Base-by-base conservation (phyloP, 2,888 invertebrate species). In the Cataglyphis rosenhaueri region DNA sequence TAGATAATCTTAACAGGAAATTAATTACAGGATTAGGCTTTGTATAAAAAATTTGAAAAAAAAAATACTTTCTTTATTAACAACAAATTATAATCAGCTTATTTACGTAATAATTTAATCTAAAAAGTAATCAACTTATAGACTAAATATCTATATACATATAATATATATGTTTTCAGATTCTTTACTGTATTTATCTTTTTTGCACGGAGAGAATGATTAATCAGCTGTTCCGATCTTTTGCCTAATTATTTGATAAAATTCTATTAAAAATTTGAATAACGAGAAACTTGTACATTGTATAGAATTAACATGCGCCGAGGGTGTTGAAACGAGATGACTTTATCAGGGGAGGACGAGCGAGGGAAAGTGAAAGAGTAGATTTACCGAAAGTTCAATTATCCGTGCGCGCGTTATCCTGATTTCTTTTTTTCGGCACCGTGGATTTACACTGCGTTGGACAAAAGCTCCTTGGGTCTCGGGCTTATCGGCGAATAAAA, bases 341-440 rank as follows among this genome's bases (percentile, higher is more conserved):
- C 73, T 59, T 78, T 78, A 59, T 71, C 78, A 32, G 25, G 32
- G 57, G 25, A 25, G 65, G 25, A 29, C 55, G 57, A 61, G 32
- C 25, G 66, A 81, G 82, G 48, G 25, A 82, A 66, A 68, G 82
- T 59, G 59, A 68, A 66, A 61, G 82, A 66, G 65, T 78, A 81
- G 64, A 65, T 61, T 82, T 66, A 81, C 81, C 82, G 82, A 82
- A 82, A 59, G 82, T 73, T 71, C 78, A 78, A 78, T 78, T 78
- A 78, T 73, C 57, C 73, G 78, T 71, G 73, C 32, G 73, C 78
- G 78, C 73, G 73, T 78, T 78, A 78, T 78, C 78, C 78, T 12
- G 44, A 59, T 78, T 35, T 76, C 44, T 78, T 75, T 73, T 70
- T 78, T 78, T 38, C 57, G 52, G 12, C 57, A 57, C 57, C 25